Evolutionary conservation across 2,797 vertebrate species (phyloP), one percentile per base, ranked within the genome.

Genomic region (Distichodus sexfasciatus): DNA sequence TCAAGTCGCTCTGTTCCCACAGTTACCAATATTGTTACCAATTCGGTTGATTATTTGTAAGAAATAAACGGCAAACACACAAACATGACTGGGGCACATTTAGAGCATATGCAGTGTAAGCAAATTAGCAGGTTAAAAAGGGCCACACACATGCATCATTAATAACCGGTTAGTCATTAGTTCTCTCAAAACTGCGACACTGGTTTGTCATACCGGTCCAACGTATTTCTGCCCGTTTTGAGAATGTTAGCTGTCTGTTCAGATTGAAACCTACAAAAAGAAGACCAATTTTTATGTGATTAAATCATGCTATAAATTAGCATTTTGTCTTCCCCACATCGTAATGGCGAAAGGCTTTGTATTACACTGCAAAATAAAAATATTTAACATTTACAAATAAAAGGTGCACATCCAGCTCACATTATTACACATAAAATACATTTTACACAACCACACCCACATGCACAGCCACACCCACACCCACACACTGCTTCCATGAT

Each of bases 141-240:
- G 15, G 4, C 4, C 33, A 31, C 19, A 41, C 10, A 11, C n/a
- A 38, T 21, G 4, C 38, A 19, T 54, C 3, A 17, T 35, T 9
- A 31, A 11, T 46, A 6, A 8, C 3, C 21, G 12, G 40, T 7
- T 41, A n/a, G 19, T 73, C 17, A 29, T 1, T 31, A 29, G 29
- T 23, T 26, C 2, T 46, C 19, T 17, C 31, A 15, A 51, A 41
- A 21, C n/a, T 28, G 6, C 19, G 23, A n/a, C 11, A 35, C 12
- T 7, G 1, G 8, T 17, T 66, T 28, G 69, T 82, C 91, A 85
- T 92, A 92, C 91, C 91, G 83, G 85, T 91, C 89, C 87, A 91
- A 86, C 71, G 90, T 91, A 83, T 85, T 90, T 87, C 89, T 91
- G 75, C 91, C 90, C 79, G 88, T 90, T 91, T 90, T 92, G 84